A percentile compares a stretch with the other conserved stretches of the same genome.
phyloP scores from a whole-genome alignment of 92 coral and sea anemone species.

The Palythoa caribaeorum region DNA sequence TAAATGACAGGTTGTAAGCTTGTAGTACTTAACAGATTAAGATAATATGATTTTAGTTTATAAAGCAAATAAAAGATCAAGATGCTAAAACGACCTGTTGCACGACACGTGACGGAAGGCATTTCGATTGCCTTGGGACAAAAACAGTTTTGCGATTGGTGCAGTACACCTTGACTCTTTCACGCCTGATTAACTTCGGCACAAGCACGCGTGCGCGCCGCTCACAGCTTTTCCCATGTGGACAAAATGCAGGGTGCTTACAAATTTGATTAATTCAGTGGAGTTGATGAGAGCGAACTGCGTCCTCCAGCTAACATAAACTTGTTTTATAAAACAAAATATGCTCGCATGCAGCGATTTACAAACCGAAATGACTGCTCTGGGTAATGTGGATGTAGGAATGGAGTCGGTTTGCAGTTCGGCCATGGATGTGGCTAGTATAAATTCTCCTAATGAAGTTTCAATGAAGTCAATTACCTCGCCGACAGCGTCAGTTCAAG shows the following conservation, averaged over 20 bases:
- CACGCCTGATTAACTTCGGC: conserved; percentile 19
- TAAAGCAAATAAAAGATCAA: conserved; percentile 17
- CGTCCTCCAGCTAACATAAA: conserved; percentile 2
- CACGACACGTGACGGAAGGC: conserved; percentile 21
- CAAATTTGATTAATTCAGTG: conserved; percentile 26
- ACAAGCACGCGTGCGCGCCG: conserved; percentile 35
- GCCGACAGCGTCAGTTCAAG: conserved; percentile 38
- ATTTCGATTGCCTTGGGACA: conserved; percentile 7
- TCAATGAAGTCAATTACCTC: conserved; percentile 46
- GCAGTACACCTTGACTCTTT: conserved; percentile 23
- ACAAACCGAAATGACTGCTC: conserved; percentile 5
- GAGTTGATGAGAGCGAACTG: conserved; percentile 26
- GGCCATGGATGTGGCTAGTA: conserved; percentile 26
- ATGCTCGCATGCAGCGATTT: conserved; percentile 1
- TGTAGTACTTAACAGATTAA: neutral
- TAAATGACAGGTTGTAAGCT: too few species aligned
- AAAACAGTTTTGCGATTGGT: conserved; percentile 31
- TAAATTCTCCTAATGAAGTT: conserved; percentile 44
- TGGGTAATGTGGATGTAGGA: conserved; percentile 15
- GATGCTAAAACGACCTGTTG: conserved; percentile 18
- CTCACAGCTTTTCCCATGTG: conserved; percentile 37
- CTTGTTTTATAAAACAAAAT: neutral
- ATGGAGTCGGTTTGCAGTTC: conserved; percentile 22
- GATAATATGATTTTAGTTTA: neutral
- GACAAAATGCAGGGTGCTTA: conserved; percentile 40